Evolutionary conservation across 1,140 invertebrate species (phyloP), one percentile per base, ranked within the genome.

Genomic region (Lasioglossum albipes): DNA sequence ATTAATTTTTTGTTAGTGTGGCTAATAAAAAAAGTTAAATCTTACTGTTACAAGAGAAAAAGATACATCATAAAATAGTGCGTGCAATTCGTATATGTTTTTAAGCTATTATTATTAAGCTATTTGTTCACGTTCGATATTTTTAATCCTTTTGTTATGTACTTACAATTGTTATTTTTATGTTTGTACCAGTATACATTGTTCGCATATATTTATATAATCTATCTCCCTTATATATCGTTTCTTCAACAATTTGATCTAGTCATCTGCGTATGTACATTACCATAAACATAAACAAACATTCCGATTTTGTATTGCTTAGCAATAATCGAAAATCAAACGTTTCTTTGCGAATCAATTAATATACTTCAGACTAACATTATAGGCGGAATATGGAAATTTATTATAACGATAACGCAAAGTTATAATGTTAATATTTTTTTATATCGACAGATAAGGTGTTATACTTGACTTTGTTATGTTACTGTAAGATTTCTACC

Each of bases 21-120:
- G 31, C 42, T 70, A 70, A 27, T 27, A 27, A 27, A 27, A 27
- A 27, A 27, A n/a, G 41, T 64, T 20, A 49, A 54, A 41, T 10
- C 64, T 59, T 68, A 69, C 42, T 22, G 62, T 64, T 71, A 71
- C 70, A 64, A 41, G 62, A 42, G 57, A n/a, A 52, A 13, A 69
- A 59, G 27, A 7, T 69, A 72, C 36, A 42, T 42, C 10, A 22
- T 45, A 76, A 27, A 20, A 13, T 7, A 52, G 22, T 22, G 22
- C 45, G 22, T 68, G 22, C 41, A 49, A 49, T 49, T 12, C 45
- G 12, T 49, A 12, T 49, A 10, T 49, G 36, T 36, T n/a, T n/a
- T n/a, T n/a, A n/a, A n/a, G n/a, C n/a, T 27, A 27, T 27, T 12
- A 49, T 49, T 49, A 2, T 49, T 49, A 49, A 49, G 12, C 13